Conservation (phyloP, 2,888 invertebrate genomes). For the Dryococelus australis region DNA sequence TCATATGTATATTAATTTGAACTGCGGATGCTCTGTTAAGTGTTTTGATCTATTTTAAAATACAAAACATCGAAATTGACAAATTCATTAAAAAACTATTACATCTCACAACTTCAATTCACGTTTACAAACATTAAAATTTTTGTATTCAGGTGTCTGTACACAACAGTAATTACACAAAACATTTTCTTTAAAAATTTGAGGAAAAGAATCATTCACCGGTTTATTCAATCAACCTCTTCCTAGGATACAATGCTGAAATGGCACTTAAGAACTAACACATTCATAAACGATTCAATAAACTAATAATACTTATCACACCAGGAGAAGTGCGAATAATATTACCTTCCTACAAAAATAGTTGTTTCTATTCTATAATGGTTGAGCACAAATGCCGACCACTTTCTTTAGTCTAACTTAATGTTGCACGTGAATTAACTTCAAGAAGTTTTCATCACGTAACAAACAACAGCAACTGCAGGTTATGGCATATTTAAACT, state of each 20-base stretch:
- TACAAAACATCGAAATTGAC: neutral
- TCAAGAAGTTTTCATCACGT: neutral
- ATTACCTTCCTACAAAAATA: neutral
- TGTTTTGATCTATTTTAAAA: neutral
- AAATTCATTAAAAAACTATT: neutral
- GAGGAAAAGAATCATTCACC: neutral
- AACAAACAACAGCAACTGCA: neutral
- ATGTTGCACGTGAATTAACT: neutral
- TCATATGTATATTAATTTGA: too few species aligned
- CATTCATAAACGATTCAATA: neutral
- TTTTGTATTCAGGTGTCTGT: neutral
- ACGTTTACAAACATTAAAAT: neutral
- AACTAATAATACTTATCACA: conserved; percentile 5
- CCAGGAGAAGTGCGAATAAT: neutral
- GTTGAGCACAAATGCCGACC: neutral
- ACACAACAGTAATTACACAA: neutral
- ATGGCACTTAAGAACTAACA: neutral
- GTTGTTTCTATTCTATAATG: neutral
- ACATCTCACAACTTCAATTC: neutral
- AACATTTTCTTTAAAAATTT: neutral
- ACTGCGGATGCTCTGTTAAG: too few species aligned
- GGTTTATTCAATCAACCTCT: neutral
- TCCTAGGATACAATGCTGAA: neutral
- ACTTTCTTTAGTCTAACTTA: neutral
- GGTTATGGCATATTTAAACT: neutral